phyloP scores from a whole-genome alignment of 2,113 vertebrate genomes.

The Hippocampus mohnikei region DNA sequence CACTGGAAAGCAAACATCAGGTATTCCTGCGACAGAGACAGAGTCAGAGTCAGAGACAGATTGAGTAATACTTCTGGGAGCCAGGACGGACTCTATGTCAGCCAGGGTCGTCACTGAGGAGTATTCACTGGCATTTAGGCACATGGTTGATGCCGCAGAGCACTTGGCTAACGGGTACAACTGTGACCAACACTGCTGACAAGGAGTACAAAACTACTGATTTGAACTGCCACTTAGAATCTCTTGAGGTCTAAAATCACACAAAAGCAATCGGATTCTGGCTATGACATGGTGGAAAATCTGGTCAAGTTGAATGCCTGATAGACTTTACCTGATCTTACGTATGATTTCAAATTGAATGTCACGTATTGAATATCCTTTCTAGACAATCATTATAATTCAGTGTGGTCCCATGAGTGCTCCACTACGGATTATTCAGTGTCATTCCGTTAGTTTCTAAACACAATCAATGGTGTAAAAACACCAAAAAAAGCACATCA shows the following conservation, averaged over 20 bases:
- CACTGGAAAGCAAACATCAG: background rate
- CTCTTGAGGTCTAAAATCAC: background rate
- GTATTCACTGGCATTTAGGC: background rate
- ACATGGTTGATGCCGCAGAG: background rate
- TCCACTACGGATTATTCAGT: background rate
- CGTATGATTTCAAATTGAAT: background rate
- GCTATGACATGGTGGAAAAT: background rate
- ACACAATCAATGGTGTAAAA: background rate
- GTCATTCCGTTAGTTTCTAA: background rate
- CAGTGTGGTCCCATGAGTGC: background rate
- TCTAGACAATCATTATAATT: background rate
- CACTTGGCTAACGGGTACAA: background rate
- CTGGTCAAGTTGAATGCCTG: background rate
- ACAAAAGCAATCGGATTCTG: background rate
- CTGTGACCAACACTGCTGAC: background rate
- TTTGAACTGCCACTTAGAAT: background rate
- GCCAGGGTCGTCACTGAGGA: background rate
- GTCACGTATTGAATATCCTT: background rate
- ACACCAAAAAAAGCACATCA: constrained; percentile 26
- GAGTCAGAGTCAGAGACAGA: background rate
- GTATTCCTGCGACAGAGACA: background rate
- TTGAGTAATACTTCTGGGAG: background rate
- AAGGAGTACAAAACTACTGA: background rate
- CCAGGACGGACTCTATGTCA: background rate
- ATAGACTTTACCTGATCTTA: background rate